Base-by-base conservation (phyloP, 2,888 invertebrate species). In the Pachymerium ferrugineum region DNA sequence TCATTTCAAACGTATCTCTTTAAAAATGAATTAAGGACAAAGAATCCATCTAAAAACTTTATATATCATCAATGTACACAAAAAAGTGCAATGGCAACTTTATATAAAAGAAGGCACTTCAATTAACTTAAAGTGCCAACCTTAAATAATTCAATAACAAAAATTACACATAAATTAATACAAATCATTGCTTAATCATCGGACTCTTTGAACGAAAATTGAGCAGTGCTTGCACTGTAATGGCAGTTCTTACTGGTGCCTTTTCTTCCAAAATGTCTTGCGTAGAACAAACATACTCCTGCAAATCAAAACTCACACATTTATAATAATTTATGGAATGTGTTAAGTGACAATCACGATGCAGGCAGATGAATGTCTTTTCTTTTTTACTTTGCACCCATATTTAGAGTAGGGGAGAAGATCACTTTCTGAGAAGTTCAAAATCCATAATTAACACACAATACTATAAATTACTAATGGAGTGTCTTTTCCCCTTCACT, bases 241-340 rank as follows among this genome's bases (percentile, higher is more conserved):
- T 90, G 70, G 94, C 94, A 28, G 95, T 90, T 81, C 93, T 90
- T 1, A 93, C 91, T 14, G 92, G 87, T 0, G 92, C 92, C 81
- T 93, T 90, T 74, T 94, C 94, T 83, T 94, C 94, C 67, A 96
- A 85, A n/a, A 96, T 92, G 83, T 95, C 95, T 35, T 93, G 90
- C 38, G 94, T 89, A 82, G 93, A 92, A 85, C 95, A 95, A 81
- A 94, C 88, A 78, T 94, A 86, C 82, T 93, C 94, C 95, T 92
- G 87, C 80, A 79, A n/a, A 78, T 71, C 67, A 74, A 68, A 74
- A 38, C 74, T 30, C 1, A 42, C 74, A 75, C 4, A 22, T 67
- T 67, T 67, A 10, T 8, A 67, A 67, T 28, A 67, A 22, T 19
- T 67, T 28, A 54, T 28, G 29, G 25, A 42, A 42, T 42, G 42